Conservation (phyloP, 1,140 invertebrate species). For the Tetramorium parvispinum region DNA sequence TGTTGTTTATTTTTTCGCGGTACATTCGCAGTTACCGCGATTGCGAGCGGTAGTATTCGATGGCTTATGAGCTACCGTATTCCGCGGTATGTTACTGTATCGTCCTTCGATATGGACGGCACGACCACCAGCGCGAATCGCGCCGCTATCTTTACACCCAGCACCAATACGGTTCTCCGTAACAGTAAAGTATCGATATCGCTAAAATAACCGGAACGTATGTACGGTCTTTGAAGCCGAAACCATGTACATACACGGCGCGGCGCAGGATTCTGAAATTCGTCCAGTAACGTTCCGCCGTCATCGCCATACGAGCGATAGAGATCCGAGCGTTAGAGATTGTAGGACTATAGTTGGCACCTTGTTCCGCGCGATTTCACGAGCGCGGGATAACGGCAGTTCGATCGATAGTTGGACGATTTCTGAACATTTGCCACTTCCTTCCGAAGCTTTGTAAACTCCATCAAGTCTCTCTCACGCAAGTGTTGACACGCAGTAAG, state of each 20-base stretch:
- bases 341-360: not conserved
- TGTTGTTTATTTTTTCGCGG: not conserved
- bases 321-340: slow-evolving; percentile 1
- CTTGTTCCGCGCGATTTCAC: not conserved
- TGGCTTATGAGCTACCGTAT: slow-evolving; percentile 42
- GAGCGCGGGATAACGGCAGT: not conserved
- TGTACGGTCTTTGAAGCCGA: slow-evolving; percentile 11
- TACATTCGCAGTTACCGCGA: not conserved
- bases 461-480: not conserved
- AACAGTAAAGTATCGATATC: slow-evolving; percentile 58
- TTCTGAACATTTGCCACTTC: not conserved
- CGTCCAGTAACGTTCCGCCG: not conserved
- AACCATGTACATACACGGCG: not conserved
- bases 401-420: not conserved
- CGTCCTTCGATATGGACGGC: slow-evolving; percentile 31
- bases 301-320: not conserved
- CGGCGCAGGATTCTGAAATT: slow-evolving; percentile 28
- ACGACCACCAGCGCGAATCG: not conserved
- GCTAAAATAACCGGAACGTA: slow-evolving; percentile 50
- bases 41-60: not conserved
- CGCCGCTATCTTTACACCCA: slow-evolving; percentile 28
- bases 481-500: not conserved
- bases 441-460: slow-evolving; percentile 17
- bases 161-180: not conserved
- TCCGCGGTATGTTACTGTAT: slow-evolving; percentile 32